phyloP scores from a whole-genome alignment of 2,113 vertebrate species.

The Bubo scandiacus region DNA sequence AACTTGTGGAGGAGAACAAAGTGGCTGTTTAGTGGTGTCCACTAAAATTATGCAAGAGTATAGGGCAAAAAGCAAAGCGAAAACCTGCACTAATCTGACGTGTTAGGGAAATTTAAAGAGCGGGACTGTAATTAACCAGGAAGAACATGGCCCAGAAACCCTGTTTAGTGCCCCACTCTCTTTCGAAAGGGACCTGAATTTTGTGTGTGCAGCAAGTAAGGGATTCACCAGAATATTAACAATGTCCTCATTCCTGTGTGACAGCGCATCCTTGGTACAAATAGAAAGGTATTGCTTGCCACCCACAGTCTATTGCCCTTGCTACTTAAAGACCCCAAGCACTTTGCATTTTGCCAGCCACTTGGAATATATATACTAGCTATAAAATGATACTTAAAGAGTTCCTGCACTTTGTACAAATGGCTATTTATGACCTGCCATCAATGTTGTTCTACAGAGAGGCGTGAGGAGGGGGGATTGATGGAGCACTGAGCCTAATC shows the following conservation, averaged over 20 bases:
- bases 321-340: constrained; percentile 32
- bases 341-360: constrained; percentile 54
- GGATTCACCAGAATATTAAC: background rate
- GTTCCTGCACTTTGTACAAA: constrained; percentile 67
- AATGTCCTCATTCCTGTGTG: background rate
- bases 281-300: background rate
- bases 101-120: background rate
- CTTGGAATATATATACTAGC: constrained; percentile 53
- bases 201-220: background rate
- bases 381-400: constrained; percentile 67
- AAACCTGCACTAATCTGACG: background rate
- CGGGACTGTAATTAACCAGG: background rate
- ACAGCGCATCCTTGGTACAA: background rate
- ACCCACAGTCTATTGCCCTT: background rate
- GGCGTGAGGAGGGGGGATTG: constrained; percentile 17
- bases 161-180: background rate
- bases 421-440: constrained; percentile 67
- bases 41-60: background rate
- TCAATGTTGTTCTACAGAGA: constrained; percentile 53
- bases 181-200: background rate
- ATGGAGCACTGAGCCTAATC: constrained; percentile 46
- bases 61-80: background rate
- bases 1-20: background rate
- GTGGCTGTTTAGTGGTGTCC: background rate
- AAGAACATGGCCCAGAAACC: background rate